These are phyloP conservation scores for Pedicia rivosa DNA, from an alignment of 2,888 invertebrate species.

Conservation along the genomic window DNA sequence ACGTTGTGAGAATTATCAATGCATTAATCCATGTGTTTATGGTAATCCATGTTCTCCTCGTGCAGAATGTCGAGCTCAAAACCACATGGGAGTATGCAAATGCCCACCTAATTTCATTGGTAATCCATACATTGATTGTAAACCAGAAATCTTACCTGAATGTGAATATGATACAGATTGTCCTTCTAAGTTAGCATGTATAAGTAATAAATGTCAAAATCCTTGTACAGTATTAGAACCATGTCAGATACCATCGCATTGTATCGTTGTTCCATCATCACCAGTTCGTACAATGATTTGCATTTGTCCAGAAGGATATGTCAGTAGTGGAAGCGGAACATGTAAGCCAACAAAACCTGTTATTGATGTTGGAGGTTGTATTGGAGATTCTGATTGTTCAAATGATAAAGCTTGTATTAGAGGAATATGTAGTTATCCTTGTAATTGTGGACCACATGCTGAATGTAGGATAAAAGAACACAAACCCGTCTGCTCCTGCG, in stretches of 20 bases:
- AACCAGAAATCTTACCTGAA: conserved; percentile 52
- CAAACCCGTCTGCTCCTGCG: conserved; percentile 75
- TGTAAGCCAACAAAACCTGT: conserved; percentile 58
- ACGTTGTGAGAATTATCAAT: conserved; percentile 72
- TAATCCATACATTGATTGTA: conserved; percentile 69
- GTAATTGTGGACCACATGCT: conserved; percentile 71
- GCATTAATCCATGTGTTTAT: conserved; percentile 67
- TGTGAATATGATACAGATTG: conserved; percentile 74
- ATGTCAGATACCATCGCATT: conserved; percentile 62
- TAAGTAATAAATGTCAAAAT: conserved; percentile 66
- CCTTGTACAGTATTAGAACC: conserved; percentile 66
- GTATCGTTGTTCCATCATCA: conserved; percentile 62
- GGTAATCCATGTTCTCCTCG: conserved; percentile 59
- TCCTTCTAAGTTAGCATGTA: conserved; percentile 60
- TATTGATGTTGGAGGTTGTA: conserved; percentile 47
- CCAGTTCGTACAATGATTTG: conserved; percentile 83
- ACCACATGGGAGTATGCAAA: conserved; percentile 72
- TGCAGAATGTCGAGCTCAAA: conserved; percentile 65
- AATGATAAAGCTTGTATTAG: conserved; percentile 63
- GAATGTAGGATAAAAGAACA: conserved; percentile 73
- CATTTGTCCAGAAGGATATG: conserved; percentile 75
- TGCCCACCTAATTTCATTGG: conserved; percentile 62
- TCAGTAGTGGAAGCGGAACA: conserved; percentile 66
- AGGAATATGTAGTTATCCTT: conserved; percentile 67
- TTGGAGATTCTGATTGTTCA: conserved; percentile 61